These are phyloP conservation scores for Piaya cayana DNA, from an alignment of 2,113 vertebrate species.

Conservation along the genomic window DNA sequence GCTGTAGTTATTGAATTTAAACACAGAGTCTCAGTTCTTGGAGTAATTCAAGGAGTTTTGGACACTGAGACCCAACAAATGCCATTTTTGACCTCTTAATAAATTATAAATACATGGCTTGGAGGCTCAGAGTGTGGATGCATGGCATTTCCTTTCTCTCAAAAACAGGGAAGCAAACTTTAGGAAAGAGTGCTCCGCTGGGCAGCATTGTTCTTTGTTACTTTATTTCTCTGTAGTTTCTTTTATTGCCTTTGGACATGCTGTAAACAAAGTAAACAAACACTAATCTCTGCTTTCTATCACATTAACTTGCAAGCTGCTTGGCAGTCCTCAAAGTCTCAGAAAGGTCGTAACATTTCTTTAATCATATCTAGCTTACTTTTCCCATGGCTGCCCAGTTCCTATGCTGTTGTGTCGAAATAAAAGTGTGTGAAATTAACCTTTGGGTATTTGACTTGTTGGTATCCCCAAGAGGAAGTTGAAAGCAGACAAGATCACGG, in stretches of 20 bases:
- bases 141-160: neutral
- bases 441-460: constrained; percentile 21
- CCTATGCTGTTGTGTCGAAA: neutral
- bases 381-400: constrained; percentile 25
- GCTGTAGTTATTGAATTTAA: constrained; percentile 34
- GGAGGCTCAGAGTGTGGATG: neutral
- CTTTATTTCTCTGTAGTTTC: constrained; percentile 24
- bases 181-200: fast-evolving
- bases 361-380: constrained; percentile 34
- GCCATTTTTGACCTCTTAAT: constrained; percentile 38
- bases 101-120: constrained; percentile 37
- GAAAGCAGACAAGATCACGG: neutral
- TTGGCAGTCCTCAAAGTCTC: constrained; percentile 28
- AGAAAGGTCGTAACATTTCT: constrained; percentile 48
- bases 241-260: constrained; percentile 41
- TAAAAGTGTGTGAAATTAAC: neutral
- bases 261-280: constrained; percentile 54
- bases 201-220: neutral
- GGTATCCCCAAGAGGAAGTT: neutral
- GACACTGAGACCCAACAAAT: neutral
- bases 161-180: neutral
- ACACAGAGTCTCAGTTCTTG: neutral
- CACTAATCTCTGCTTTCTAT: constrained; percentile 10
- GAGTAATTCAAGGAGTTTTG: neutral
- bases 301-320: neutral